Evolutionary conservation across 2,888 invertebrate genomes (phyloP).

Genomic region (Drosophila putrida): DNA sequence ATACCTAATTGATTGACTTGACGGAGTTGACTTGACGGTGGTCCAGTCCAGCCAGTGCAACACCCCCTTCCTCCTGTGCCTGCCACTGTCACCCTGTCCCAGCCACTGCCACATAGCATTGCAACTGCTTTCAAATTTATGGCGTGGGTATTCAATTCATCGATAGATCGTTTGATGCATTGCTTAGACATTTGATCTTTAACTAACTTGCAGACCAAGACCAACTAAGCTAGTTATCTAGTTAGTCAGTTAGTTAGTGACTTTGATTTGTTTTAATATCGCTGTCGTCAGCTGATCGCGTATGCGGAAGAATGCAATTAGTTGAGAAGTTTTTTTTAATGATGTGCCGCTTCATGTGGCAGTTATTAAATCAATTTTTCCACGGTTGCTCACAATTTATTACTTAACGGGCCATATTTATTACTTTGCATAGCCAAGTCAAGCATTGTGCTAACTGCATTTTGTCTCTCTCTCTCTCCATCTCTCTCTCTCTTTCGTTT

Average conservation of each 20-base stretch:
- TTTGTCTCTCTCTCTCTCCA: not conserved
- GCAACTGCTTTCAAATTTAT: conserved; percentile 61
- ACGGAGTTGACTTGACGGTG: conserved; percentile 52
- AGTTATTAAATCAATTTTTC: conserved; percentile 62
- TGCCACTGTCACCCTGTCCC: not conserved
- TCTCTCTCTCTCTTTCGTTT: conserved; percentile 15
- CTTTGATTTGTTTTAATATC: conserved; percentile 44
- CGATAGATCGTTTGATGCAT: conserved; percentile 50
- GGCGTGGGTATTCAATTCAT: conserved; percentile 71
- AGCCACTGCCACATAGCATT: conserved; percentile 7
- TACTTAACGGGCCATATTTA: conserved; percentile 71
- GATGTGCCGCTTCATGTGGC: conserved; percentile 41
- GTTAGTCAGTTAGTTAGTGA: conserved; percentile 43
- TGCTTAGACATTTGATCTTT: conserved; percentile 30
- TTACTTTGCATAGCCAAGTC: conserved; percentile 59
- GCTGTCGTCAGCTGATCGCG: conserved; percentile 19
- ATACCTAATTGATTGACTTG: conserved; percentile 80
- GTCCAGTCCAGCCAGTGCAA: conserved; percentile 28
- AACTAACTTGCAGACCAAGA: conserved; percentile 4
- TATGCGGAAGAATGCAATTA: conserved; percentile 77
- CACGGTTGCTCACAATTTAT: conserved; percentile 60
- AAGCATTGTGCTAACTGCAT: conserved; percentile 16
- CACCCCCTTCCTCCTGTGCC: not conserved
- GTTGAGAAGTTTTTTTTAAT: conserved; percentile 49
- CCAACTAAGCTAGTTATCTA: conserved; percentile 10